Evolutionary conservation across 1,140 invertebrate species (phyloP).

Genomic region (Pseudachorutes palmiensis): DNA sequence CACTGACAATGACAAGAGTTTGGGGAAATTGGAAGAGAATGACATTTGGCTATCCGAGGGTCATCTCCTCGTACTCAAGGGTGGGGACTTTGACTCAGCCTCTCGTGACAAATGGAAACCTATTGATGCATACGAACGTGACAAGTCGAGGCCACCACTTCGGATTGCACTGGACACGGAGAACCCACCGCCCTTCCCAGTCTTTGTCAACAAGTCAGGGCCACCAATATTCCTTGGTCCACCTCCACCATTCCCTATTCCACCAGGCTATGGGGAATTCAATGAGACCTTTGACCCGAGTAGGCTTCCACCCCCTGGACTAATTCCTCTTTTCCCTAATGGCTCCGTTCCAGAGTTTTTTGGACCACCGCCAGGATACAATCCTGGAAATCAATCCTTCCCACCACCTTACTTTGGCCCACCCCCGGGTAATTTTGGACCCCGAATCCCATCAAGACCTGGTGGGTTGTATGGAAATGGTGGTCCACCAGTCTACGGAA

Average conservation of each 20-base stretch:
- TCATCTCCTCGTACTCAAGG: slow-evolving; percentile 71
- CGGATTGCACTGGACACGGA: slow-evolving; percentile 63
- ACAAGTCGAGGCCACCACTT: slow-evolving; percentile 48
- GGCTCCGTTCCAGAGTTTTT: slow-evolving; percentile 25
- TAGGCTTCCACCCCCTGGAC: slow-evolving; percentile 32
- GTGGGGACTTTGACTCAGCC: slow-evolving; percentile 51
- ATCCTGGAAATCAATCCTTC: slow-evolving; percentile 1
- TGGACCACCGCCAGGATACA: slow-evolving; percentile 28
- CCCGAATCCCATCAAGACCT: not conserved
- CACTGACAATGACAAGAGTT: slow-evolving; percentile 52
- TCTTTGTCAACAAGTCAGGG: slow-evolving; percentile 61
- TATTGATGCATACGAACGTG: slow-evolving; percentile 69
- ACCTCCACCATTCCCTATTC: slow-evolving; percentile 41
- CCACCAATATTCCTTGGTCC: slow-evolving; percentile 63
- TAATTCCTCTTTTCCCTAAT: slow-evolving; percentile 33
- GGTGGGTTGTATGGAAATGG: slow-evolving; percentile 6
- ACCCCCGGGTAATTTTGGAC: not conserved
- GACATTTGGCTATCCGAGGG: slow-evolving; percentile 85
- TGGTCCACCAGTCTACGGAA: not conserved
- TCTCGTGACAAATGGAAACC: slow-evolving; percentile 54
- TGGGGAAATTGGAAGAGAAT: slow-evolving; percentile 69
- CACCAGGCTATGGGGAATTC: slow-evolving; percentile 43
- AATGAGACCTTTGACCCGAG: slow-evolving; percentile 49
- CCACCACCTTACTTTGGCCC: slow-evolving; percentile 7
- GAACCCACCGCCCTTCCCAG: slow-evolving; percentile 78